phyloP scores from a whole-genome alignment of 2,113 vertebrate genomes.

The Saguinus imperator region DNA sequence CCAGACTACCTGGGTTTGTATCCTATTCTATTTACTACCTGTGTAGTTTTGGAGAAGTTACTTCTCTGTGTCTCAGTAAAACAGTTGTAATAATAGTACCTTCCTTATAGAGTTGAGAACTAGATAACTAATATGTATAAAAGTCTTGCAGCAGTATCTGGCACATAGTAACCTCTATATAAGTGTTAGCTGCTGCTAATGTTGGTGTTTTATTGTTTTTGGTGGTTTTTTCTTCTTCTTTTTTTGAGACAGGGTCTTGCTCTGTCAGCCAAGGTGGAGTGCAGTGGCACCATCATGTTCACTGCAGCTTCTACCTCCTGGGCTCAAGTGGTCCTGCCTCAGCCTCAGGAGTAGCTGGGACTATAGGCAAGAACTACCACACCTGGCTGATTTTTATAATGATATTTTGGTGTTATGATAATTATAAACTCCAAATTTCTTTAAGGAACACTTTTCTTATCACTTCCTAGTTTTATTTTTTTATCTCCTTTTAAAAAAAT shows the following conservation, averaged over 20 bases:
- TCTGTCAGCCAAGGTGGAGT: too few species aligned
- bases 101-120: background rate
- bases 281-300: too few species aligned
- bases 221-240: too few species aligned
- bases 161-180: background rate
- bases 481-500: background rate
- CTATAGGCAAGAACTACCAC: too few species aligned
- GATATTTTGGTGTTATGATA: background rate
- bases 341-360: too few species aligned
- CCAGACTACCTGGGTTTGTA: background rate
- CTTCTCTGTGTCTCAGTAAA: conserved; percentile 8
- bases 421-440: background rate
- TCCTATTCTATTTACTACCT: background rate
- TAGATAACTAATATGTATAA: background rate
- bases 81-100: background rate
- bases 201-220: background rate
- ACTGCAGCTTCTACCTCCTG: too few species aligned
- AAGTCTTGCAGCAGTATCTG: background rate
- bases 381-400: background rate
- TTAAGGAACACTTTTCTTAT: conserved; percentile 28
- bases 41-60: background rate
- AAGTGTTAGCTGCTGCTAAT: background rate
- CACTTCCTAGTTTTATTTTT: background rate
- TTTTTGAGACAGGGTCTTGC: too few species aligned
- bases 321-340: too few species aligned